phyloP scores from a whole-genome alignment of 2,888 invertebrate species.

The Dryococelus australis region DNA sequence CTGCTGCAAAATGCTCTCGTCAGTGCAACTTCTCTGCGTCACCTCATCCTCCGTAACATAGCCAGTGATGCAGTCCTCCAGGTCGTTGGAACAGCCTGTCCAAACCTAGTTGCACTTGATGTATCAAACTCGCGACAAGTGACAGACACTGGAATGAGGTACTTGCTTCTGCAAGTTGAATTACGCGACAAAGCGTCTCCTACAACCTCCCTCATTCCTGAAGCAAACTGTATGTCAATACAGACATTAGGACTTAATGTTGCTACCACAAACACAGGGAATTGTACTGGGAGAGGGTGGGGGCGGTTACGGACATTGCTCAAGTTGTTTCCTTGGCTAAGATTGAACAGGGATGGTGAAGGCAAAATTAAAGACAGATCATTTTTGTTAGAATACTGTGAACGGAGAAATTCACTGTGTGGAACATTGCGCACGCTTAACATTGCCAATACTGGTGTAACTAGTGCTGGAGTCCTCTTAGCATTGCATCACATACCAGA shows the following conservation, averaged over 20 bases:
- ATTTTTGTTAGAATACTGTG: conserved; percentile 56
- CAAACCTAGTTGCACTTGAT: conserved; percentile 56
- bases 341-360: conserved; percentile 51
- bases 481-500: conserved; percentile 56
- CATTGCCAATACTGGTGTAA: conserved; percentile 58
- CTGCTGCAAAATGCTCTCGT: conserved; percentile 56
- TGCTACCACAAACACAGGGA: not conserved
- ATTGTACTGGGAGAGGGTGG: conserved; percentile 40
- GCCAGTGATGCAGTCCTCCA: conserved; percentile 58
- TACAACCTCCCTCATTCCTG: conserved; percentile 31
- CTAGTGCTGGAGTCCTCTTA: conserved; percentile 56
- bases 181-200: conserved; percentile 53
- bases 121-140: conserved; percentile 59
- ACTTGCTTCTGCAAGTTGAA: conserved; percentile 57
- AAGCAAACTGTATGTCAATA: conserved; percentile 19
- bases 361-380: conserved; percentile 43
- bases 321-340: conserved; percentile 41
- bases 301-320: conserved; percentile 41
- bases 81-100: conserved; percentile 57
- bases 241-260: not conserved
- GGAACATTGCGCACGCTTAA: conserved; percentile 56
- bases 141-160: conserved; percentile 57
- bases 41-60: conserved; percentile 58
- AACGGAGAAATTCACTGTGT: conserved; percentile 57
- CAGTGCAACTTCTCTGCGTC: conserved; percentile 55